Evolutionary conservation across 2,797 vertebrate species (phyloP), one percentile per base, ranked within the genome.

Genomic region (Orientallactaga sibirica): DNA sequence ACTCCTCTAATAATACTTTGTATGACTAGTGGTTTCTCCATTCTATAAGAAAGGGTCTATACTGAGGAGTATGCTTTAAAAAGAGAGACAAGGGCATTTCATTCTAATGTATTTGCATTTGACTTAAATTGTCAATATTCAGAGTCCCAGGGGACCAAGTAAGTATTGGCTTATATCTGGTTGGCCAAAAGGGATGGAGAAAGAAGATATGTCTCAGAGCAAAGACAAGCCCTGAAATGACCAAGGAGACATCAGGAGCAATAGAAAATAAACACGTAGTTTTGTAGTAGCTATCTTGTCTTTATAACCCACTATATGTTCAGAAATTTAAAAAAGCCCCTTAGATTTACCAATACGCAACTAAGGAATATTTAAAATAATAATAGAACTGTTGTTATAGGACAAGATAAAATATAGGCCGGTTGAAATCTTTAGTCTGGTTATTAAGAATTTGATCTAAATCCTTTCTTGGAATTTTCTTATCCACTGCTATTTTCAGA

Each of bases 361-460:
- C 75, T 74, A 76, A 64, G 10, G 43, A 88, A 81, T 76, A 88
- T 29, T 81, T 88, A 84, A 93, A 88, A 76, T 71, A 90, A 76
- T 43, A 62, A 90, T 67, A 86, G 58, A 61, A 10, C 22, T 41
- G 20, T 83, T 88, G 74, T 78, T 55, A 67, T 10, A 62, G 15
- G 19, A 55, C 79, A 89, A 84, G 19, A 73, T 89, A 89, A 80
- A 74, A 74, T 61, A 67, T 3, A 80, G 48, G 27, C 58, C 64
- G 61, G 15, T 12, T 33, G 68, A 66, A 3, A 88, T 25, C 0
- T 70, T 93, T 67, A n/a, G 24, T 88, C 7, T 86, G 48, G 76
- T 90, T 90, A 10, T 75, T 81, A 71, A 76, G 77, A 75, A 90
- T 71, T 70, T 64, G 0, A 8, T 37, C 75, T 86, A 12, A 80